Base-by-base conservation (phyloP, 1,140 invertebrate genomes). In the Eriosoma lanigerum region DNA sequence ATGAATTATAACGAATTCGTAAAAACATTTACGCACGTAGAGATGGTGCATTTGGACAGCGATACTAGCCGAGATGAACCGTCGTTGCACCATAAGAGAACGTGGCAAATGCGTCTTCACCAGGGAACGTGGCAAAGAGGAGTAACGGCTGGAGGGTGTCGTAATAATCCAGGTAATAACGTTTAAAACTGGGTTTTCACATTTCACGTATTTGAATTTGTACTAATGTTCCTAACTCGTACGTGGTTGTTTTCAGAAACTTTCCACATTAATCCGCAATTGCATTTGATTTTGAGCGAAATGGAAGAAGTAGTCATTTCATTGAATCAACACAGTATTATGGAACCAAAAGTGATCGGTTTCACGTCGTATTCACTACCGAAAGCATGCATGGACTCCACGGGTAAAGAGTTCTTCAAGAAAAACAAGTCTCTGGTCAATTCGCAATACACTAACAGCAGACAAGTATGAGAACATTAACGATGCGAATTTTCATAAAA, bases 321-420 rank as follows among this genome's bases (percentile, higher is more conserved):
- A 0, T 86, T 97, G 10, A 94, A 95, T 86, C 95, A 97, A 84
- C 94, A 96, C 85, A 94, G 92, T 46, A 93, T 96, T 62, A 92
- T 96, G 88, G 94, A 96, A 85, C 94, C 94, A 9, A 95, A 96
- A 88, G 90, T 96, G 0, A 94, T 97, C 82, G 95, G 95, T n/a
- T 96, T 96, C 85, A 95, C 94, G 56, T 91, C 94, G 19, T 96
- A 96, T 85, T 91, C 91, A 60, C 87, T 93, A 83, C 90, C 92
- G 81, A 93, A 94, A 85, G 90, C 87, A 82, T 89, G 85, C 80
- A 88, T 89, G 13, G 91, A 92, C 83, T 89, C 89, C 15, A 91
- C 92, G 83, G 89, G 89, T 68, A 91, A 89, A 84, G 86, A 89
- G 19, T 96, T 95, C 84, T 96, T 96, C 84, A 96, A 94, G 85